Percentiles rank a stretch among this genome's conserved stretches.
These are phyloP conservation scores for Eciton burchellii DNA, from an alignment of 1,140 invertebrate species.

Conservation along the genomic window DNA sequence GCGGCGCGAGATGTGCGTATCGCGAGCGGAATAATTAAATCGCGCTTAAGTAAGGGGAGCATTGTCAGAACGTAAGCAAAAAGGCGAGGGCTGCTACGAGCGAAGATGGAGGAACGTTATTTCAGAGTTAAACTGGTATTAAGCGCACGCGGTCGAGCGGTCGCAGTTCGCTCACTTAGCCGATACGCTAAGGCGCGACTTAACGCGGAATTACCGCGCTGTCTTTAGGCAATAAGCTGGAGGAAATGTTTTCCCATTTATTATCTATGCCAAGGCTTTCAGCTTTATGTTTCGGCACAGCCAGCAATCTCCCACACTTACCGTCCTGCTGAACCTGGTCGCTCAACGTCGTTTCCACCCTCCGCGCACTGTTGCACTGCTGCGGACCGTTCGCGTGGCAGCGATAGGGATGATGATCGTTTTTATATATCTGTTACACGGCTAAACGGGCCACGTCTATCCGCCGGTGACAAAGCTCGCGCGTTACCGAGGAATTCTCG, in stretches of 20 bases:
- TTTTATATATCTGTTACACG: neutral
- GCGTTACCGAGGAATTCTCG: neutral
- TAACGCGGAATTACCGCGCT: conserved; percentile 10
- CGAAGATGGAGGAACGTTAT: neutral
- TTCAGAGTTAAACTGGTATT: conserved; percentile 23
- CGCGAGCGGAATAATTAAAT: no score
- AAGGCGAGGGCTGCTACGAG: no score
- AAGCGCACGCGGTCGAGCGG: conserved; percentile 16
- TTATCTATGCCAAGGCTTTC: no score
- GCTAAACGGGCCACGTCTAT: neutral
- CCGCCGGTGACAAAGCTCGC: neutral
- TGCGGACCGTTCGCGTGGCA: no score
- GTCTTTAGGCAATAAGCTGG: conserved; percentile 12
- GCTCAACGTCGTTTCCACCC: neutral
- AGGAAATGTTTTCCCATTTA: conserved; percentile 1
- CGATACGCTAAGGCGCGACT: conserved; percentile 31
- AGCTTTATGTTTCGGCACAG: neutral
- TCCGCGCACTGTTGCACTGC: neutral
- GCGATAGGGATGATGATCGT: neutral
- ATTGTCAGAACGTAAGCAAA: no score
- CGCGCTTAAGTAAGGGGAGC: no score
- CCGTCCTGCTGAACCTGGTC: conserved; percentile 20
- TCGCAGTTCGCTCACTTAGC: conserved; percentile 14
- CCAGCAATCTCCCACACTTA: conserved; percentile 11
- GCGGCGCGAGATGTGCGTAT: no score